Evolutionary conservation across 64 coral and sea anemone species (phyloP), one percentile per base, ranked within the genome.

Genomic region (Montipora capricornis): DNA sequence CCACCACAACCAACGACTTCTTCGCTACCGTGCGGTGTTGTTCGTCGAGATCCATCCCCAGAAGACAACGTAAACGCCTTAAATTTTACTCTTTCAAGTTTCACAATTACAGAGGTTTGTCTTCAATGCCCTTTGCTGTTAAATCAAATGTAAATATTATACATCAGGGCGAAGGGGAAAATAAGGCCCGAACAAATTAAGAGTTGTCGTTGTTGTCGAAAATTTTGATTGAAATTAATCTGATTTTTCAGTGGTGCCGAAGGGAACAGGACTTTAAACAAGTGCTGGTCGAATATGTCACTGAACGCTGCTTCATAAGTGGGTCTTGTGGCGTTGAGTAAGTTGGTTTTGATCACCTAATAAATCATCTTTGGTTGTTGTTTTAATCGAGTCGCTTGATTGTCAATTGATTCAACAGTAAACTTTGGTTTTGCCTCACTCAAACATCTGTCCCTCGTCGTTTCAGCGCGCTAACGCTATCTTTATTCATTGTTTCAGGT

Each of bases 31-130:
- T 84, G 81, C 37, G 24, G 11, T 83, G 10, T 14, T 62, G 47
- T 8, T 20, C 59, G 81, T 15, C 61, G 81, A 19, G 15, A 44
- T 15, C 60, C 81, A 66, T 10, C 37, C 9, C 81, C 64, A 19
- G 61, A 68, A 11, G 81, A 84, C 3, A 84, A 62, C 9, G 44
- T 47, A 4, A 84, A 84, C 26, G 3, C 81, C 19, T 46, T 84
- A 45, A 8, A 44, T 15, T 45, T 84, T 2, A 4, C 37, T 4
- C 45, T 68, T 46, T 0, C 4, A 46, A 61, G 47, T 44, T 9
- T 68, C 61, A 84, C 59, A 17, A 46, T 84, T 68, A 13, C 12
- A 84, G 5, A 84, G 81, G 81, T 84, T 68, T 84, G 81, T 47
- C 9, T 68, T 84, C 13, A 0, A 12, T 15, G 60, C 8, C 13